Conservation (phyloP, 2,888 invertebrate genomes). For the Pelosia muscerda region DNA sequence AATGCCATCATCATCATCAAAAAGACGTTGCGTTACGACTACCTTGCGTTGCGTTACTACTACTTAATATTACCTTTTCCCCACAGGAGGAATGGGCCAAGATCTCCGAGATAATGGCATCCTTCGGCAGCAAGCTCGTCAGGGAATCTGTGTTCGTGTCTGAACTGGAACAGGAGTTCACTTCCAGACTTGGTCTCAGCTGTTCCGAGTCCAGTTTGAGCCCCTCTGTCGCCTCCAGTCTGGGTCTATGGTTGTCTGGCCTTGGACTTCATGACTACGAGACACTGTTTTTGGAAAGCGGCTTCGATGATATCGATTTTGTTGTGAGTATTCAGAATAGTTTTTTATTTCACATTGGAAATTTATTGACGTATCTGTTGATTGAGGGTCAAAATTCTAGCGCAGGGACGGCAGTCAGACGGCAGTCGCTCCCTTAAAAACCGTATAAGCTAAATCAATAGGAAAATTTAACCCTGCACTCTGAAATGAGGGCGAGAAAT, state of each 20-base stretch:
- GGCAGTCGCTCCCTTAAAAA: too few relatives aligned
- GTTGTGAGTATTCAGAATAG: conserved; percentile 89
- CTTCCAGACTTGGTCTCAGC: conserved; percentile 89
- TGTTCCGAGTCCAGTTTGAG: conserved; percentile 87
- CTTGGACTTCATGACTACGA: conserved; percentile 94
- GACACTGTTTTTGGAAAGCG: conserved; percentile 93
- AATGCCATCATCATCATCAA: too few relatives aligned
- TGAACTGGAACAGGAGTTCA: conserved; percentile 93
- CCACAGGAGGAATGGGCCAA: conserved; percentile 97
- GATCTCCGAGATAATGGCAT: conserved; percentile 98
- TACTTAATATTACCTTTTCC: conserved; percentile 34
- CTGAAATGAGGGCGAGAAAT: too few relatives aligned
- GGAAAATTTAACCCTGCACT: too few relatives aligned
- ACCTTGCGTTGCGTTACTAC: too few relatives aligned
- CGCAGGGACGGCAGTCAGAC: too few relatives aligned
- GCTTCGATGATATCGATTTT: conserved; percentile 97
- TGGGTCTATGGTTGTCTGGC: conserved; percentile 93
- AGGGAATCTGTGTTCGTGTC: conserved; percentile 92
- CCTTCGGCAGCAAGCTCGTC: conserved; percentile 94
- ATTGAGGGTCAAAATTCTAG: too few relatives aligned
- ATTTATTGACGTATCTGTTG: too few relatives aligned
- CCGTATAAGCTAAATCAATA: too few relatives aligned
- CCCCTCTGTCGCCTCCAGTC: conserved; percentile 88
- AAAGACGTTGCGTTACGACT: too few relatives aligned
- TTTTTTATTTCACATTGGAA: not conserved